Base-by-base conservation (phyloP, 2,113 vertebrate species). In the Pseudorhombus dupliciocellatus region DNA sequence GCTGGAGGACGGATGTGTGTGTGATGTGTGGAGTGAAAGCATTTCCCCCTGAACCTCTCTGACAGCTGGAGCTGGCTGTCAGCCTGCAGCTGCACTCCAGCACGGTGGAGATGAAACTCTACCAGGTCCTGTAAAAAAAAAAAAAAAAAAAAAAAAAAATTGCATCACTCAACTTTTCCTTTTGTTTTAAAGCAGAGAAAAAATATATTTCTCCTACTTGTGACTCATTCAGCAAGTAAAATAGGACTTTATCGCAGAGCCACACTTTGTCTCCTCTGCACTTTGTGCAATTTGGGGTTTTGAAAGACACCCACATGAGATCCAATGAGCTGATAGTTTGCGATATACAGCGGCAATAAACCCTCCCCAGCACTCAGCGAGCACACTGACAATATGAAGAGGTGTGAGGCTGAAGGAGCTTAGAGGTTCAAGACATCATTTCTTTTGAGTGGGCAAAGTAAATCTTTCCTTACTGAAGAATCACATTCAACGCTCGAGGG, bases 381-480 rank as follows among this genome's bases (percentile, higher is more conserved):
- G 28, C 15, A 0, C 40, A 21, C 1, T n/a, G 56, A 73, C 69
- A 51, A 70, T 68, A 74, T 34, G 54, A 75, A 55, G 59, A 73
- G 30, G 64, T 44, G 69, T 75, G 68, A 55, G 63, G 53, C 46
- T 66, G 51, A 80, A 63, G 67, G 58, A 77, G 73, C 68, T 83
- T 75, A 56, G 67, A 77, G 59, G 75, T 72, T 81, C 25, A 56
- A 70, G 53, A 67, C 34, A 61, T 83, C 4, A 53, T 62, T 67
- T 80, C 52, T 71, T 78, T 53, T 80, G 40, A 80, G 73, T 85
- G 76, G 71, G 66, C 56, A 81, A 87, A 83, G 51, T 31, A 82
- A 84, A 76, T 74, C 64, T 66, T 73, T 75, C 82, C 84, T n/a
- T 69, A 79, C 80, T 84, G 73, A 89, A 80, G 78, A 71, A 48